Evolutionary conservation across 2,113 vertebrate species (phyloP).

Genomic region (Sylvia atricapilla): DNA sequence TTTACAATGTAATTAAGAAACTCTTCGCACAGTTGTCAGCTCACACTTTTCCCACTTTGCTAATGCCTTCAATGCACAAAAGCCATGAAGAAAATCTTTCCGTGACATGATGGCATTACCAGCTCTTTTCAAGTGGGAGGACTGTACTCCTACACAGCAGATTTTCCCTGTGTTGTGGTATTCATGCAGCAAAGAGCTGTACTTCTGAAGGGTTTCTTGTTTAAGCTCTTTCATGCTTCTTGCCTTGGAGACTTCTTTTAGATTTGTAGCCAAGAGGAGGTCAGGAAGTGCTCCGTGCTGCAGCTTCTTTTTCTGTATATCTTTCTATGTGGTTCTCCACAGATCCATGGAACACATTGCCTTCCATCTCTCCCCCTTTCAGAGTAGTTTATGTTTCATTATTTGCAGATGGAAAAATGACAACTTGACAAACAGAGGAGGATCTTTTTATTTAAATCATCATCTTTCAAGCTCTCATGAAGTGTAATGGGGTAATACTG

Average conservation of each 20-base stretch:
- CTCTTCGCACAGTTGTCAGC: constrained; percentile 14
- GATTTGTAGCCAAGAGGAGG: constrained; percentile 61
- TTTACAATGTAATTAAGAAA: constrained; percentile 54
- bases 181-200: constrained; percentile 65
- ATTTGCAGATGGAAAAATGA: constrained; percentile 66
- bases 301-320: constrained; percentile 66
- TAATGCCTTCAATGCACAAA: constrained; percentile 57
- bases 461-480: constrained; percentile 20
- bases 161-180: constrained; percentile 81
- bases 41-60: constrained; percentile 37
- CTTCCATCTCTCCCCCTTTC: constrained; percentile 39
- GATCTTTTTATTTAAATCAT: constrained; percentile 64
- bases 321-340: constrained; percentile 69
- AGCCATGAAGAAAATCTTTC: constrained; percentile 66
- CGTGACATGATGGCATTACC: constrained; percentile 77
- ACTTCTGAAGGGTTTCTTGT: constrained; percentile 68
- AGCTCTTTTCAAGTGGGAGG: constrained; percentile 77
- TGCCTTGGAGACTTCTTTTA: constrained; percentile 47
- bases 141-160: constrained; percentile 74
- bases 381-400: constrained; percentile 61
- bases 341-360: constrained; percentile 58
- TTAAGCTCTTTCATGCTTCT: constrained; percentile 64
- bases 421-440: constrained; percentile 58
- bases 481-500: constrained; percentile 47
- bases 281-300: constrained; percentile 61